phyloP scores from a whole-genome alignment of 2,888 invertebrate species.

The Euphydryas editha region DNA sequence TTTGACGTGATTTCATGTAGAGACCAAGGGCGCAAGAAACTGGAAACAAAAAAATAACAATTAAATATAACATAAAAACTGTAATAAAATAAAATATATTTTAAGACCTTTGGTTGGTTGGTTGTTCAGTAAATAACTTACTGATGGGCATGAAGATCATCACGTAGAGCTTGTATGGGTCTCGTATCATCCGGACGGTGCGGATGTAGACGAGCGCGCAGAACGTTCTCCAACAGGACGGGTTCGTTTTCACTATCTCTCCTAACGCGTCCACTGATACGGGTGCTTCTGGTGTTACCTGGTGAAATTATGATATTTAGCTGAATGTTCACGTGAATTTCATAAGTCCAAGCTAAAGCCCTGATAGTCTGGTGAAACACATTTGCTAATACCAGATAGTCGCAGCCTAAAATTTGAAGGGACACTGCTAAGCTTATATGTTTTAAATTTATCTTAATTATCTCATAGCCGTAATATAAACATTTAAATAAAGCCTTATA shows the following conservation, averaged over 20 bases:
- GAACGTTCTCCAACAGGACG: conserved; percentile 85
- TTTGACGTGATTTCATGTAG: conserved; percentile 85
- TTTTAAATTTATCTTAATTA: no score
- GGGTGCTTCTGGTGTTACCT: conserved; percentile 79
- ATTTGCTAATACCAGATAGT: no score
- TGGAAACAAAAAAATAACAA: conserved; percentile 52
- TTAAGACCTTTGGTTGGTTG: no score
- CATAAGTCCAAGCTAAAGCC: no score
- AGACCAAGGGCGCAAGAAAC: conserved; percentile 87
- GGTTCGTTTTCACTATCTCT: conserved; percentile 86
- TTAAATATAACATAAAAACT: not conserved
- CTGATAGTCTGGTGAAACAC: no score
- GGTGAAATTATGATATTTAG: conserved; percentile 6
- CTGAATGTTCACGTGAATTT: no score
- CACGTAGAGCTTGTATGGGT: conserved; percentile 88
- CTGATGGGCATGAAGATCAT: conserved; percentile 88
- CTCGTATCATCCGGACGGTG: conserved; percentile 86
- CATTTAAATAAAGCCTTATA: no score
- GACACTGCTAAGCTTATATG: no score
- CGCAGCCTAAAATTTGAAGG: no score
- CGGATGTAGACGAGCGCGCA: conserved; percentile 87
- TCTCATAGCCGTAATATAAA: no score
- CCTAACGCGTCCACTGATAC: conserved; percentile 83
- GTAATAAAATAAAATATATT: no score
- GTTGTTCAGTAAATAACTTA: conserved; percentile 58